Evolutionary conservation across 2,888 invertebrate genomes (phyloP), one percentile per base, ranked within the genome.

Genomic region (Hydriomena furcata): DNA sequence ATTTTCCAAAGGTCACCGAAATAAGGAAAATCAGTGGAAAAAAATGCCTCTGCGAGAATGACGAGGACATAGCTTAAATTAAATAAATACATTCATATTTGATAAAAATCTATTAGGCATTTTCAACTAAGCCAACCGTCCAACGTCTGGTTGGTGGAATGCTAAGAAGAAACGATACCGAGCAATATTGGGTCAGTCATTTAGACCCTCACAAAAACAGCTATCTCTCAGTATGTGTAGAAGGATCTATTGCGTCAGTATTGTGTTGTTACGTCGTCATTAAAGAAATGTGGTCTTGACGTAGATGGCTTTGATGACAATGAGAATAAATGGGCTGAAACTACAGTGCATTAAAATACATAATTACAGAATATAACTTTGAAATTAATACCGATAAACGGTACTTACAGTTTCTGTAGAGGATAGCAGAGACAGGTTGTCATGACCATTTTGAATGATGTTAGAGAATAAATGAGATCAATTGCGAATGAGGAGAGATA

Each of bases 1-100:
- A 41, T 31, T 31, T 32, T 32, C 32, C 38, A 46, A 32, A 46
- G 31, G 31, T 30, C 40, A 40, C 31, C 24, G 38, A 25, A 38
- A 31, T 24, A 37, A 30, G 30, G 32, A 38, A 46, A 46, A 32
- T 8, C 17, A 17, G 43, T 5, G 28, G 23, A 24, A 24, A 45
- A 36, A 46, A 20, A n/a, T 11, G 2, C 11, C 8, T n/a, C n/a
- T n/a, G n/a, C n/a, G n/a, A n/a, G n/a, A 31, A 36, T 13, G 36
- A 28, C 10, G 23, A 23, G 27, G 20, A 38, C 31, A 36, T 20
- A 43, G 21, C 28, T 48, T 30, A 24, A 36, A n/a, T 24, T 35
- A 28, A 45, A 23, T 42, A 34, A 21, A 8, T 32, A 38, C 11
- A 7, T 23, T 10, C 7, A 7, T 42, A 42, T 6, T 11, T 11